Conservation (phyloP, 2,888 invertebrate species). For the Nomada ruficornis region DNA sequence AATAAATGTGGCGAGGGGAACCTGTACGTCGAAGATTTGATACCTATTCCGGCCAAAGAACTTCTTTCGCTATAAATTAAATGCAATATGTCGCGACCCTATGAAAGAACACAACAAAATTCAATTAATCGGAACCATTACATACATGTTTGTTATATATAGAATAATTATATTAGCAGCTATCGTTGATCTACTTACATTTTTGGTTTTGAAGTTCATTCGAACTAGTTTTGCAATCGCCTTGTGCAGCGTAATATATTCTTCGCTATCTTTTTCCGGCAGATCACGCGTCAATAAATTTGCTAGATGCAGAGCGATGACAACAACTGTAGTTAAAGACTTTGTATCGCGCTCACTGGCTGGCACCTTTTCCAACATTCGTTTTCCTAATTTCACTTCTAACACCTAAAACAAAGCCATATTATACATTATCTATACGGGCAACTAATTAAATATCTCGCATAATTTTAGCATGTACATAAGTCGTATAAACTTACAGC, state of each 20-base stretch:
- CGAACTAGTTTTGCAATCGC: constrained; percentile 92
- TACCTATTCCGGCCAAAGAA: constrained; percentile 86
- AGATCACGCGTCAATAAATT: constrained; percentile 89
- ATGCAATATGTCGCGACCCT: constrained; percentile 91
- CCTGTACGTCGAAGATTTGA: constrained; percentile 88
- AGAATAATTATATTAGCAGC: neutral
- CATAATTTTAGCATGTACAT: too few species aligned
- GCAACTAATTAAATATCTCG: neutral
- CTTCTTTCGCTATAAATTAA: constrained; percentile 93
- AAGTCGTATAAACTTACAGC: constrained; percentile 86
- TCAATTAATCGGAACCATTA: neutral
- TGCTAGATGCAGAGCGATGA: constrained; percentile 93
- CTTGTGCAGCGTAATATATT: constrained; percentile 88
- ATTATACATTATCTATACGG: neutral
- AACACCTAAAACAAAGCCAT: constrained; percentile 84
- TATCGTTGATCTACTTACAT: constrained; percentile 63
- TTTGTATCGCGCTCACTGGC: constrained; percentile 90
- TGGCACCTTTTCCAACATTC: constrained; percentile 86
- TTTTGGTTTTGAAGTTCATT: constrained; percentile 87
- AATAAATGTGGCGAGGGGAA: constrained; percentile 90
- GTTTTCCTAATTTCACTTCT: constrained; percentile 89
- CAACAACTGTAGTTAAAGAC: constrained; percentile 92
- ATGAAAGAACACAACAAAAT: constrained; percentile 27
- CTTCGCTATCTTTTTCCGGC: constrained; percentile 85
- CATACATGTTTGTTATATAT: neutral